Percentiles rank a stretch among this genome's conserved stretches.
Conservation (phyloP, 2,888 invertebrate genomes). For the Meteorus cinctellus region DNA sequence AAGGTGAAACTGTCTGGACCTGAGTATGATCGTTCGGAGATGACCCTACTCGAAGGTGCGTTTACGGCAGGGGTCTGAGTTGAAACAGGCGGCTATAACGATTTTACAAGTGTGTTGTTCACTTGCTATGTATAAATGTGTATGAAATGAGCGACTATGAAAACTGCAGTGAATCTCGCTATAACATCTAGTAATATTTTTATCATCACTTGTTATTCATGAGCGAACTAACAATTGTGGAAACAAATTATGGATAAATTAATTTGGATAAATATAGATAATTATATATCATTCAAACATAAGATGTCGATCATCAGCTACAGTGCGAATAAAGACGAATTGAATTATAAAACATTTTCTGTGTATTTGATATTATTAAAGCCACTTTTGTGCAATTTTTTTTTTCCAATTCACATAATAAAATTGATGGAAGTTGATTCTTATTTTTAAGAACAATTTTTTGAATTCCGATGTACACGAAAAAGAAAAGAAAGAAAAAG, state of each 20-base stretch:
- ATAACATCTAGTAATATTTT: conserved; percentile 10
- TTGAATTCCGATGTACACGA: no score
- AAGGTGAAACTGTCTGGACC: conserved; percentile 62
- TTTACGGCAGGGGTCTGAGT: conserved; percentile 27
- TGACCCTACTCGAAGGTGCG: conserved; percentile 52
- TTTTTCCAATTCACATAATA: background rate
- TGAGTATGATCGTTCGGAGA: conserved; percentile 62
- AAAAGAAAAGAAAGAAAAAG: no score
- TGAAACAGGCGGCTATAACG: conserved; percentile 15
- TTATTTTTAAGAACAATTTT: no score
- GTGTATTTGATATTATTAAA: background rate
- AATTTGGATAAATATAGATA: no score
- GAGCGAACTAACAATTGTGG: conserved; percentile 28
- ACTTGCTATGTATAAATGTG: conserved; percentile 41
- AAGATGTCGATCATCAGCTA: conserved; percentile 68
- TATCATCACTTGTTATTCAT: background rate
- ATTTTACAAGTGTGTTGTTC: conserved; percentile 41
- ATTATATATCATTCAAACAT: conserved; percentile 61
- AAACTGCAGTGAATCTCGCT: conserved; percentile 33
- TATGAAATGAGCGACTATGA: conserved; percentile 9
- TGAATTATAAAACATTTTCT: conserved; percentile 68
- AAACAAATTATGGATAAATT: no score
- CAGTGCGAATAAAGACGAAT: conserved; percentile 70
- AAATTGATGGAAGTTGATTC: no score
- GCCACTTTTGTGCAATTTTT: background rate